These are phyloP conservation scores for human DNA, from an alignment of 2,113 vertebrate species.

Conservation along the genomic window DNA sequence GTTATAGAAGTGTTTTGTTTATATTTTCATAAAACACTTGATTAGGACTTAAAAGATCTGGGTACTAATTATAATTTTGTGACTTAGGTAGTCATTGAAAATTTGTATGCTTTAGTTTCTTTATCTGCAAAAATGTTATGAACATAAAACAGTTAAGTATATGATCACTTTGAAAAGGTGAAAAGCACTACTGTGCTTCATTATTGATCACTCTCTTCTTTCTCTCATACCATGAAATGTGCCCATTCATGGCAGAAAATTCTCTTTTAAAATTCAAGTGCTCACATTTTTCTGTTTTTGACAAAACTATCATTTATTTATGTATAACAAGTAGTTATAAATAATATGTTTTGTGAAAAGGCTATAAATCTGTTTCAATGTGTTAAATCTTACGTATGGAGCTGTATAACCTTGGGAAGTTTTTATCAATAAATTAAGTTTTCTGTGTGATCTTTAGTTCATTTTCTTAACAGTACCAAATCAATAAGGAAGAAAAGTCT, in stretches of 20 bases:
- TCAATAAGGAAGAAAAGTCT: background rate
- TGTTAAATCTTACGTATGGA: slow-evolving; percentile 10
- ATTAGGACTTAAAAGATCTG: background rate
- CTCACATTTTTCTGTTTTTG: background rate
- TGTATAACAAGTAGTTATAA: background rate
- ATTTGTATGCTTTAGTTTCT: slow-evolving; percentile 10
- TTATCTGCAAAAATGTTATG: background rate
- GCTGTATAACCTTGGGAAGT: background rate
- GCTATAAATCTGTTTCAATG: background rate
- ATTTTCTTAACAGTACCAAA: slow-evolving; percentile 14
- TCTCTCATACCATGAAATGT: background rate
- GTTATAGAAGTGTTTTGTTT: background rate
- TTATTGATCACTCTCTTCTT: background rate
- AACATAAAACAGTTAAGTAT: background rate
- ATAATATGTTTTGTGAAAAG: background rate
- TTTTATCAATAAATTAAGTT: background rate
- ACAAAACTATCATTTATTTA: background rate
- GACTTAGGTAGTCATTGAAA: background rate
- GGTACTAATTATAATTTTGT: background rate
- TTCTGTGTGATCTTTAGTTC: background rate
- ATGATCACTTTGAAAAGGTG: slow-evolving; percentile 13
- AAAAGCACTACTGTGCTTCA: background rate
- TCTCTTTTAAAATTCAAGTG: background rate
- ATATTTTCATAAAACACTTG: background rate
- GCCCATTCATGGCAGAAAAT: background rate